A percentile compares a stretch with the other conserved stretches of the same genome.
These are phyloP conservation scores for Sparus aurata DNA, from an alignment of 2,797 vertebrate species.

Conservation along the genomic window DNA sequence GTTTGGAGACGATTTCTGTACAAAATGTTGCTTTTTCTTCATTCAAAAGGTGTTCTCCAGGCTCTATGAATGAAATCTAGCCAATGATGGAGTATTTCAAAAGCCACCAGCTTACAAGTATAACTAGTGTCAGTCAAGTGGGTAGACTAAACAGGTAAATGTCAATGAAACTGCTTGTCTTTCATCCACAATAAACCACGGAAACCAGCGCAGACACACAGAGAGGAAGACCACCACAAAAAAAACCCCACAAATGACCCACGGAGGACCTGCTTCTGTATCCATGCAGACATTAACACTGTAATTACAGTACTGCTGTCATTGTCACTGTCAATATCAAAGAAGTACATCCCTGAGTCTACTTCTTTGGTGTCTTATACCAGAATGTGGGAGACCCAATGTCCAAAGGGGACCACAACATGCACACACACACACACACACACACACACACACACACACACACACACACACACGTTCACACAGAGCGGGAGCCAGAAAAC, in stretches of 20 bases:
- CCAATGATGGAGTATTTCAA: conserved; percentile 41
- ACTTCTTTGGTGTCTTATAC: conserved; percentile 16
- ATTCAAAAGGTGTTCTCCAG: conserved; percentile 24
- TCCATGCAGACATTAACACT: neutral
- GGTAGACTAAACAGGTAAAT: conserved; percentile 31
- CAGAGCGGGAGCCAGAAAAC: neutral
- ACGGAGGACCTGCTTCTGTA: neutral
- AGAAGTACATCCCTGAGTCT: conserved; percentile 17
- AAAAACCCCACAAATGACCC: neutral
- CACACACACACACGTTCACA: conserved; percentile 19
- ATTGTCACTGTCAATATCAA: neutral
- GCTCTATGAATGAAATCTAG: conserved; percentile 63
- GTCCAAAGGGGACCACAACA: conserved; percentile 22
- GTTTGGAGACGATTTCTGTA: conserved; percentile 21
- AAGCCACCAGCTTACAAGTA: conserved; percentile 20
- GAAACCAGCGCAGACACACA: conserved; percentile 34
- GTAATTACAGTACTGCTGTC: conserved; percentile 12
- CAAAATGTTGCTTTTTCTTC: neutral
- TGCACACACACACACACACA: neutral
- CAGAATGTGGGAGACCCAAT: conserved; percentile 26
- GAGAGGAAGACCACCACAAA: conserved; percentile 60
- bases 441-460: conserved; percentile 11
- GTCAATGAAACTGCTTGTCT: conserved; percentile 36
- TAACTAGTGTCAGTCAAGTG: conserved; percentile 27
- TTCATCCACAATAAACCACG: conserved; percentile 37